Base-by-base conservation (phyloP, 2,797 vertebrate genomes). In the Sphenopsis melanotis region DNA sequence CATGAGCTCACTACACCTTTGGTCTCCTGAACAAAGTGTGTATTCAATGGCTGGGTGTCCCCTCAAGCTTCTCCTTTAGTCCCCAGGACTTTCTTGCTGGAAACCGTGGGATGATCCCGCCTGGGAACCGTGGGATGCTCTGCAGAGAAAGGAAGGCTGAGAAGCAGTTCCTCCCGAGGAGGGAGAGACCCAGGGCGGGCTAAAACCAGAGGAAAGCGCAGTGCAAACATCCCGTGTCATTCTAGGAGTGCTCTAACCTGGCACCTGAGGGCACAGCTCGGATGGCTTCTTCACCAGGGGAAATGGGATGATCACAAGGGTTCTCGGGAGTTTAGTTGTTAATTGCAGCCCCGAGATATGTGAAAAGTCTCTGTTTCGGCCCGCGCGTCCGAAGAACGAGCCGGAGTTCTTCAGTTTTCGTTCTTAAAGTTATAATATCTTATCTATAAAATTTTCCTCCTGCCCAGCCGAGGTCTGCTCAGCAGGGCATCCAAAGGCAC, bases 181-280 rank as follows among this genome's bases (percentile, higher is more conserved):
- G 6, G 17, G 46, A 64, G 41, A 75, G 34, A 32, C 5, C 9
- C 1, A 0, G 22, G n/a, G 4, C 20, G 32, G 37, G n/a, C 15
- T 59, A 23, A 75, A 71, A 5, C 5, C 53, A 57, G 19, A 17
- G 69, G 16, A n/a, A 71, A 68, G 27, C 3, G 20, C 32, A 32
- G 12, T 6, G 10, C 29, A 20, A 52, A 5, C 19, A 7, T 8
- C 29, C 11, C 0, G 0, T 30, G 53, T 13, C 23, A 1, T 19
- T 53, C 37, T 36, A 41, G 10, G 16, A 7, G 22, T 0, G 4
- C 50, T 93, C 30, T 66, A 59, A 72, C 46, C 64, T 27, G 44
- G 32, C 19, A 21, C 41, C 29, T 1, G 74, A 52, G 63, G 41
- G 64, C 74, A 69, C 29, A 30, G 9, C 56, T 52, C 39, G 29